Base-by-base conservation (phyloP, 2,797 vertebrate species). In the Mareca penelope region DNA sequence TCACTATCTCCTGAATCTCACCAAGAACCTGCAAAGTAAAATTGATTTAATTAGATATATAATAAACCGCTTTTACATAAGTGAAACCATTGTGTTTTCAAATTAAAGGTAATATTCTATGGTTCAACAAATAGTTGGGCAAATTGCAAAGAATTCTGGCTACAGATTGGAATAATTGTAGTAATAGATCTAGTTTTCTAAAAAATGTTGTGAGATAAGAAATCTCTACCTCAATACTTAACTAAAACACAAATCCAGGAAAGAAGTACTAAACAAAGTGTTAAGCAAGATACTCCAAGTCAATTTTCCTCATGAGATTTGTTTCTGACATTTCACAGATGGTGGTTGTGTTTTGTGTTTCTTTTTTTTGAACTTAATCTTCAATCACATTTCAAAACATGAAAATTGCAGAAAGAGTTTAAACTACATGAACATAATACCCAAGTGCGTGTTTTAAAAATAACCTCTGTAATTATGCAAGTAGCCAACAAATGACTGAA, bases 1-100 rank as follows among this genome's bases (percentile, higher is more conserved):
- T 99, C 76, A 99, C 99, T 59, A 99, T 99, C 97, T 99, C 99
- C 97, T 99, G 99, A 96, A 99, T 99, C 96, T 99, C 99, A 95
- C 99, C 99, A 85, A 99, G 99, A 96, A 99, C 99, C 99, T 99
- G 92, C 18, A 95, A 93, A 65, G 50, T 14, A 83, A 68, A 16
- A 31, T 56, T 6, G 2, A 28, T 24, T 76, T 46, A 24, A 80
- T 50, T 40, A 78, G 15, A 31, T 13, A 60, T 1, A 17, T 6
- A 13, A 60, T 73, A 89, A 52, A 8, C 12, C 35, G 31, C 18
- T 79, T 80, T 24, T 10, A 65, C 15, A 23, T 8, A 88, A 79
- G 8, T 39, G 80, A 28, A 13, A 64, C 15, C 21, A 46, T 0
- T 35, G 26, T 6, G 29, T 44, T 69, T 90, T 44, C 28, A 67